Evolutionary conservation across 2,888 invertebrate species (phyloP).

Genomic region (Apantesis nais): DNA sequence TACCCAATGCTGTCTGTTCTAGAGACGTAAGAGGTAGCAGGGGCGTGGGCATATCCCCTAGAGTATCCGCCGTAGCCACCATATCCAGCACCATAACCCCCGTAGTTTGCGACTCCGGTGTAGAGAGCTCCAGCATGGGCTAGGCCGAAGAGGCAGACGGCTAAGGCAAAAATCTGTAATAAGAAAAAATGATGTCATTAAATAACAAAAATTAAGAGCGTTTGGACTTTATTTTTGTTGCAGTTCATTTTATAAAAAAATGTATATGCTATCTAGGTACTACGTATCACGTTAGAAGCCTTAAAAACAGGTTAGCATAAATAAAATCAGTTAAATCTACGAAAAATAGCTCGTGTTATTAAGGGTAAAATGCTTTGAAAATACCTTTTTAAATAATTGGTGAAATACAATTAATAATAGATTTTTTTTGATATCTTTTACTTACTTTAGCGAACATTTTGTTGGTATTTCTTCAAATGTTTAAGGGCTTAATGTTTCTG

Average conservation of each 20-base stretch:
- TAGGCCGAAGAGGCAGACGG: slow-evolving; percentile 62
- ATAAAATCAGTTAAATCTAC: not conserved
- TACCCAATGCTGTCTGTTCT: not conserved
- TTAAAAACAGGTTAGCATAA: too few relatives aligned
- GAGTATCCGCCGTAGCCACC: not conserved
- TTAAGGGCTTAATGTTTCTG: slow-evolving; percentile 63
- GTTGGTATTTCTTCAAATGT: slow-evolving; percentile 58
- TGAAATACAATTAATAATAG: not conserved
- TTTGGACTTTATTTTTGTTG: not conserved
- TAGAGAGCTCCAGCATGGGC: too few relatives aligned
- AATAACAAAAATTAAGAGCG: not conserved
- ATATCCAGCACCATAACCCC: slow-evolving; percentile 28
- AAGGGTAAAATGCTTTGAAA: not conserved
- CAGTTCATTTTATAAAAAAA: not conserved
- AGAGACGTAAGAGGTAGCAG: slow-evolving; percentile 37
- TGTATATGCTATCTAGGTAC: not conserved
- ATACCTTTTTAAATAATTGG: not conserved
- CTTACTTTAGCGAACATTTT: slow-evolving; percentile 72
- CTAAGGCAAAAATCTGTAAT: slow-evolving; percentile 55
- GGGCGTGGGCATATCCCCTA: slow-evolving; percentile 19
- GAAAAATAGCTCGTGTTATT: not conserved
- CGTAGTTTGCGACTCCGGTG: slow-evolving; percentile 30
- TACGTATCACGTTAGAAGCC: too few relatives aligned
- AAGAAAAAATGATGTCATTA: not conserved
- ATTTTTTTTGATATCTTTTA: not conserved